phyloP scores from a whole-genome alignment of 2,888 invertebrate genomes.

The Megaustenia siamemsis region DNA sequence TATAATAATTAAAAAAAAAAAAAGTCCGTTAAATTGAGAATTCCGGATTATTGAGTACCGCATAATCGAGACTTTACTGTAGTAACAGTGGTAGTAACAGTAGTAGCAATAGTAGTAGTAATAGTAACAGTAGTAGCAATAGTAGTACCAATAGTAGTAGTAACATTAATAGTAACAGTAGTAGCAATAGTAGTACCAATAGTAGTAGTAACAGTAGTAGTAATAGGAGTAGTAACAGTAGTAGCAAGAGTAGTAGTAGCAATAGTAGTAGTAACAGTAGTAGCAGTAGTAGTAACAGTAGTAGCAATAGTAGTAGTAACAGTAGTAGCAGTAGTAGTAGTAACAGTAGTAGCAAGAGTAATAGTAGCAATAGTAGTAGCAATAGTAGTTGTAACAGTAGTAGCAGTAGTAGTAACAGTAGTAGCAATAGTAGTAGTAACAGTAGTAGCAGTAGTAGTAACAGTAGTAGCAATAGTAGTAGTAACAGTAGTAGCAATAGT shows the following conservation, averaged over 20 bases:
- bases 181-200: not conserved
- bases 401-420: not conserved
- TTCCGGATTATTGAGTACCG: too few species aligned
- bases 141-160: too few species aligned
- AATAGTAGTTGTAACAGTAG: too few species aligned
- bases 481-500: not conserved
- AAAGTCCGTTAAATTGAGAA: too few species aligned
- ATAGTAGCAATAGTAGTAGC: conserved; percentile 7
- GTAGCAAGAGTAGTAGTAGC: not conserved
- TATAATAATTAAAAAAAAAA: too few species aligned
- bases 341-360: conserved; percentile 4
- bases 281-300: not conserved
- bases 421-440: not conserved
- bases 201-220: too few species aligned
- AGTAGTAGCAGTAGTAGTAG: not conserved
- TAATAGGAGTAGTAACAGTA: too few species aligned
- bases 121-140: too few species aligned
- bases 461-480: not conserved
- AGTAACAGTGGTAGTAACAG: too few species aligned
- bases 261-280: not conserved
- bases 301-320: conserved; percentile 9
- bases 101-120: too few species aligned
- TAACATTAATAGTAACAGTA: not conserved
- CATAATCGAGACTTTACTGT: too few species aligned
- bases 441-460: not conserved